phyloP scores from a whole-genome alignment of 2,797 vertebrate genomes.

The Poeciliopsis infans region DNA sequence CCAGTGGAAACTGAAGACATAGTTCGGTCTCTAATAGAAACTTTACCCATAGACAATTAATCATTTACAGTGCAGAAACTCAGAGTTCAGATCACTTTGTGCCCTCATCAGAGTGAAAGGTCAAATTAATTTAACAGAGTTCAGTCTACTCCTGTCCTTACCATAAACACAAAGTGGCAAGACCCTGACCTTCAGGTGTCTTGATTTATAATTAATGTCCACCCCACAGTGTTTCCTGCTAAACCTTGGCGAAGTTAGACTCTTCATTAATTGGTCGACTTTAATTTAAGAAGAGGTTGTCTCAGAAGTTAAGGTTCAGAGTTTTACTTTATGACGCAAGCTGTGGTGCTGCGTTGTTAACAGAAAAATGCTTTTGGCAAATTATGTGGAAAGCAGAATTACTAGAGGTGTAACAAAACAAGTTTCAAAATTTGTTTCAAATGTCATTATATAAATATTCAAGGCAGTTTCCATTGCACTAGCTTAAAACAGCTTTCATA shows the following conservation, averaged over 20 bases:
- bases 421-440: background rate
- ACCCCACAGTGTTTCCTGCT: conserved; percentile 12
- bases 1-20: background rate
- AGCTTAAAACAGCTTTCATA: background rate
- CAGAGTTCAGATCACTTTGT: conserved; percentile 23
- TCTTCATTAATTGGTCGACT: conserved; percentile 18
- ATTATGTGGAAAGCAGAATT: background rate
- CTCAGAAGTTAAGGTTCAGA: background rate
- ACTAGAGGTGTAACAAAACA: background rate
- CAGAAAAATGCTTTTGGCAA: background rate
- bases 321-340: background rate
- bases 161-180: conserved; percentile 21
- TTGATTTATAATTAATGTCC: conserved; percentile 40
- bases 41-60: conserved; percentile 6
- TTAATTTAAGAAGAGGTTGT: conserved; percentile 4
- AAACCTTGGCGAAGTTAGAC: conserved; percentile 16
- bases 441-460: background rate
- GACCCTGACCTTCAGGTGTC: conserved; percentile 32
- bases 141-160: conserved; percentile 26
- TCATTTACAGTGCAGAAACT: conserved; percentile 22
- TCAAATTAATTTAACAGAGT: conserved; percentile 38
- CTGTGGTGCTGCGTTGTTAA: background rate
- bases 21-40: background rate
- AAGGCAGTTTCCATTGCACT: background rate
- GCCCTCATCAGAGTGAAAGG: conserved; percentile 49